Evolutionary conservation across 2,113 vertebrate species (phyloP).

Genomic region (Sus scrofa): DNA sequence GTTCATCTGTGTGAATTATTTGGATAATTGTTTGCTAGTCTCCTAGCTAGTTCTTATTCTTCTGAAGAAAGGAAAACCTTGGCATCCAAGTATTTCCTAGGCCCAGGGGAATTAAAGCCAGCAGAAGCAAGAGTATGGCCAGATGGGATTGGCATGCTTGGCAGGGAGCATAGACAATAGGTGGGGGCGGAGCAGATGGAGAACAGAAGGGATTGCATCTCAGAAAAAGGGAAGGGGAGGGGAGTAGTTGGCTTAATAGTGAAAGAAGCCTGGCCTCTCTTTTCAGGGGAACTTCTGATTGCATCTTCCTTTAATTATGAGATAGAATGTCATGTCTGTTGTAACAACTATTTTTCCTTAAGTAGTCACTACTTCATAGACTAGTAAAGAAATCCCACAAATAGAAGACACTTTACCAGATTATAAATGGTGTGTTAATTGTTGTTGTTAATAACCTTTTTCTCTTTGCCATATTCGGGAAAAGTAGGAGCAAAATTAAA

Average conservation of each 20-base stretch:
- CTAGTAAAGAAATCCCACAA: neutral
- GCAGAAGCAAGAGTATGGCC: constrained; percentile 73
- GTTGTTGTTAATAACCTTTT: constrained; percentile 35
- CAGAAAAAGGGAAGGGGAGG: neutral
- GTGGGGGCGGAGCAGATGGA: constrained; percentile 77
- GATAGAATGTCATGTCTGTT: constrained; percentile 3
- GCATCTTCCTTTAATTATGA: neutral
- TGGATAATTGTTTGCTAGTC: constrained; percentile 65
- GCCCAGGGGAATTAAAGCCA: constrained; percentile 83
- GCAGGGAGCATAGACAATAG: constrained; percentile 74
- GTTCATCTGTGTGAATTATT: neutral
- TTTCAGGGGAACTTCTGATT: neutral
- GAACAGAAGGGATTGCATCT: constrained; percentile 47
- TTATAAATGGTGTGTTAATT: neutral
- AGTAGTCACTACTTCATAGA: neutral
- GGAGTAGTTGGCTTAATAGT: neutral
- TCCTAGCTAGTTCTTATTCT: constrained; percentile 50
- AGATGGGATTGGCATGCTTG: constrained; percentile 76
- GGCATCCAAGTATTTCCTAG: constrained; percentile 68
- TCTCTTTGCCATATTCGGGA: constrained; percentile 84
- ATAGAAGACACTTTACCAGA: constrained; percentile 60
- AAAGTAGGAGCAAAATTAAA: constrained; percentile 86
- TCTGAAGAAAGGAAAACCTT: constrained; percentile 78
- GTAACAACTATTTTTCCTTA: neutral
- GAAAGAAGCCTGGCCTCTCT: constrained; percentile 21